Base-by-base conservation (phyloP, 2,888 invertebrate species). In the Orthosia incerta region DNA sequence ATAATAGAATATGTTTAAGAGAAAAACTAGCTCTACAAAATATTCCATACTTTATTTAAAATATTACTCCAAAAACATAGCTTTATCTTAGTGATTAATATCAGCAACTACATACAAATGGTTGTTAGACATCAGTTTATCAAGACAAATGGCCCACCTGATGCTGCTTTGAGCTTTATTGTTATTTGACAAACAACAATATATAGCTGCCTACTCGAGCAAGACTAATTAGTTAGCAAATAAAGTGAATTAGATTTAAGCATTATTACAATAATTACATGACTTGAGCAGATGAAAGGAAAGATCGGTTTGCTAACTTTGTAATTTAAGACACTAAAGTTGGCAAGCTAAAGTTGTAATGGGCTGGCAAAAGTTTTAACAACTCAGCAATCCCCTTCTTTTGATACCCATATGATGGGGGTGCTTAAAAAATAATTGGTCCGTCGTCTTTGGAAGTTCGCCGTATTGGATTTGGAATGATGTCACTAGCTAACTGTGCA, bases 141-240 rank as follows among this genome's bases (percentile, higher is more conserved):
- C 48, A 75, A 77, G 84, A 83, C 39, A 23, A 71, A 84, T 77
- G 23, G 12, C 18, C 71, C 84, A 84, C 86, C 86, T 84, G 84
- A 63, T 76, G 76, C 76, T 73, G 16, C 20, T 3, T 31, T 48
- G 4, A 61, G 63, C 20, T 39, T 31, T 50, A 71, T 59, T 59
- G 68, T 60, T 78, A 61, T 70, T 70, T 48, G 67, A 66, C 83
- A 63, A 69, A 65, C 65, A 66, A 55, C 51, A 61, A 13, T 46
- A 50, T 64, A 13, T 26, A 50, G 15, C 12, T 16, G 20, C 55
- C 18, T 31, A 51, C 31, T 53, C 20, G 51, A 18, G 15, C 12
- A 13, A 61, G 45, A 79, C 60, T 60, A 73, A 79, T 79, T 73
- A 79, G n/a, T 20, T 26, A 53, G 16, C 23, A 5, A 74, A 53